Conservation (phyloP, 2,797 vertebrate genomes). For the Halcyon badia region DNA sequence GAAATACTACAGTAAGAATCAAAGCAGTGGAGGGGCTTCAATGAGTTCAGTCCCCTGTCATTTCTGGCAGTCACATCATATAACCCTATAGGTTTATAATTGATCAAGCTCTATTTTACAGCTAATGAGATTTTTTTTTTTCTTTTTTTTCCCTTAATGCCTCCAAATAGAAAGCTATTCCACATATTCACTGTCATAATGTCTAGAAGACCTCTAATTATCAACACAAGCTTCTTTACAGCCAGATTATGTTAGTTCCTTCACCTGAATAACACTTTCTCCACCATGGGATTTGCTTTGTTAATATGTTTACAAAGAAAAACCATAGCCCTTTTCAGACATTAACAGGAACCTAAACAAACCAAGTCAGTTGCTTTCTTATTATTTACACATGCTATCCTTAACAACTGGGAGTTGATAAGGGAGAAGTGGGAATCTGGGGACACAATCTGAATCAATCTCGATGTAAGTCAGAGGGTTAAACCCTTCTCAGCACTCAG, state of each 20-base stretch:
- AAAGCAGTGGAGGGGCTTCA: neutral
- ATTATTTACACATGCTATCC: neutral
- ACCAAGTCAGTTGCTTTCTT: neutral
- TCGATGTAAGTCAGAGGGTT: neutral
- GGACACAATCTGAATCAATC: neutral
- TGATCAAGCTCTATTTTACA: conserved; percentile 36
- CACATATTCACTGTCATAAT: neutral
- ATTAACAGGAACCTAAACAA: neutral
- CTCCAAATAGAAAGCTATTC: conserved; percentile 50
- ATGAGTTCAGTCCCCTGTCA: neutral
- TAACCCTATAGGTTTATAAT: conserved; percentile 44
- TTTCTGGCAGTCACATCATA: neutral
- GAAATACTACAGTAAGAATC: neutral
- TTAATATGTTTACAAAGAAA: neutral
- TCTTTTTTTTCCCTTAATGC: conserved; percentile 19
- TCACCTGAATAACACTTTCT: conserved; percentile 47
- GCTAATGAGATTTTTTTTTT: conserved; percentile 51
- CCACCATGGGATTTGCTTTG: neutral
- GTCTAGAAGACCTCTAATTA: conserved; percentile 42
- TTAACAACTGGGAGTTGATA: neutral
- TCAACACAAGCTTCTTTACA: neutral
- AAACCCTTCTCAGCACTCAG: neutral
- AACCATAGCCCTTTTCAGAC: neutral
- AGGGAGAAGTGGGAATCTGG: neutral
- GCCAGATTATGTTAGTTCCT: neutral